These are phyloP conservation scores for Anoplopoma fimbria DNA, from an alignment of 2,113 vertebrate species.

Conservation along the genomic window DNA sequence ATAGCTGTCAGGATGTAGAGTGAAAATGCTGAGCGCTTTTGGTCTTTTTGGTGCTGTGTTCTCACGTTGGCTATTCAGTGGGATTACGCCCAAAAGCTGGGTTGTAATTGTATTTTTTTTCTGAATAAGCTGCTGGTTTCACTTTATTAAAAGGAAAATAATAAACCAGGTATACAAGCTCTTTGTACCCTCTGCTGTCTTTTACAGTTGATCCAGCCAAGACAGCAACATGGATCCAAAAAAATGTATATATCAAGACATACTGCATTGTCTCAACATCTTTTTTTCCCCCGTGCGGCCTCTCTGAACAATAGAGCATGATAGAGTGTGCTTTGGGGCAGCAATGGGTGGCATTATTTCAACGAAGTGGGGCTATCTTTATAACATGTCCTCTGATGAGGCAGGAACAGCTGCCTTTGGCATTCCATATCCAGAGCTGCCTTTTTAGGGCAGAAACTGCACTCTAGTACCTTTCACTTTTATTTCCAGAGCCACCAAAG, in stretches of 20 bases:
- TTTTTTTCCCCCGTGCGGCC: constrained; percentile 37
- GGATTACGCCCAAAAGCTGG: constrained; percentile 33
- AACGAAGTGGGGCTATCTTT: constrained; percentile 84
- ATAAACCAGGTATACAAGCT: not conserved
- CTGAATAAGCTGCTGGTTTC: constrained; percentile 9
- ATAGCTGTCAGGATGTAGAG: constrained; percentile 83
- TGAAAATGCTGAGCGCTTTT: constrained; percentile 60
- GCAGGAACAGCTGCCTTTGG: constrained; percentile 82
- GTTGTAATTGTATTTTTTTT: not conserved
- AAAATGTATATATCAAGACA: constrained; percentile 14
- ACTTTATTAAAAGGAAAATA: constrained; percentile 34
- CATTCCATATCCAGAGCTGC: constrained; percentile 81
- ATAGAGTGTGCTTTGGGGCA: constrained; percentile 79
- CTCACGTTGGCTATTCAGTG: constrained; percentile 32
- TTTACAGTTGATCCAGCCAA: constrained; percentile 28
- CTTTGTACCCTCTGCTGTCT: not conserved
- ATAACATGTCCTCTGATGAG: constrained; percentile 83
- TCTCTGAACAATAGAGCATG: constrained; percentile 77
- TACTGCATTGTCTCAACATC: constrained; percentile 29
- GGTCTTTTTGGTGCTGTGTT: constrained; percentile 56
- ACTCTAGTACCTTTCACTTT: constrained; percentile 80
- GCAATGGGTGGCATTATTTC: constrained; percentile 84
- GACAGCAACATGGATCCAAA: not conserved
- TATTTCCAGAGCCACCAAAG: constrained; percentile 75
- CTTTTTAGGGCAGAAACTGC: constrained; percentile 86